These are phyloP conservation scores for Sylvilagus floridanus DNA, from an alignment of 2,797 vertebrate species.

Conservation along the genomic window DNA sequence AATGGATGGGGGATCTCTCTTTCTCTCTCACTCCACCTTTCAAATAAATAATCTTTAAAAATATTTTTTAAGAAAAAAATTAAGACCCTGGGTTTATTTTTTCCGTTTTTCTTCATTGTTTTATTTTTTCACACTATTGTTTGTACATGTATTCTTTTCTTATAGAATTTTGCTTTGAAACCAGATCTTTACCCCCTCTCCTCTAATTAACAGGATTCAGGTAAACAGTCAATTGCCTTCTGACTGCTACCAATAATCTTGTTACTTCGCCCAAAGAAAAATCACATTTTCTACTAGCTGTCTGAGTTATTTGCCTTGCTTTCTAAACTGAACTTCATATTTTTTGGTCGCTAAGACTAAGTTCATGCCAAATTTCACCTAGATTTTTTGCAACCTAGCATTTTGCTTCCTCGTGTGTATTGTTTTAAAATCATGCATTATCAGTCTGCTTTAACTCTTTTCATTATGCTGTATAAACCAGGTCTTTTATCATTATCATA, in stretches of 20 bases:
- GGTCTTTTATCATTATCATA: not conserved
- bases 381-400: not conserved
- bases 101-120: not conserved
- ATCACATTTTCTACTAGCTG: not conserved
- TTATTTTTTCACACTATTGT: constrained; percentile 24
- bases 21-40: too few relatives aligned
- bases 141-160: not conserved
- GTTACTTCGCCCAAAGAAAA: not conserved
- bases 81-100: not conserved
- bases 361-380: not conserved
- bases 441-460: not conserved
- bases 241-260: not conserved
- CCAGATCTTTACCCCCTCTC: not conserved
- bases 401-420: not conserved
- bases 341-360: not conserved
- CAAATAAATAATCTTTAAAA: too few relatives aligned
- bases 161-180: not conserved
- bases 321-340: not conserved
- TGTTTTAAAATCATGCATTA: not conserved
- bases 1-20: too few relatives aligned
- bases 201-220: not conserved
- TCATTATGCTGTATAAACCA: not conserved
- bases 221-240: not conserved
- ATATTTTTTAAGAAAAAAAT: not conserved
- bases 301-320: not conserved